Evolutionary conservation across 2,888 invertebrate species (phyloP).

Genomic region (Drosophila mercatorum): DNA sequence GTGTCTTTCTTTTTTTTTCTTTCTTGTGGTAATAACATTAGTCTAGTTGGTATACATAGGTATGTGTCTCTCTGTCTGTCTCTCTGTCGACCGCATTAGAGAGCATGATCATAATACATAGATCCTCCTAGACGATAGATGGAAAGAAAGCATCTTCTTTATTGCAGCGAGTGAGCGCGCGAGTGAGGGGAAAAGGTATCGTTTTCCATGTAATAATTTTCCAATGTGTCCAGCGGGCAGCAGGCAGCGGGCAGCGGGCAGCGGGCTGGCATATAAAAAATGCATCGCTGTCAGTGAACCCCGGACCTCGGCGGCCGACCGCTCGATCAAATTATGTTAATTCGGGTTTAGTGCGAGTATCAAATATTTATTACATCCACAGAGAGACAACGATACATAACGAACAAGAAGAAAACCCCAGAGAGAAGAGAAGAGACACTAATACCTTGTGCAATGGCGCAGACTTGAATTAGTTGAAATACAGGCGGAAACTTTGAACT

Average conservation of each 20-base stretch:
- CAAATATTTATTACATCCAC: slow-evolving; percentile 64
- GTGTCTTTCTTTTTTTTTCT: slow-evolving; percentile 25
- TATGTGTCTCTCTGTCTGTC: neutral
- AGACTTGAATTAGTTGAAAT: slow-evolving; percentile 35
- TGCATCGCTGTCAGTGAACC: slow-evolving; percentile 67
- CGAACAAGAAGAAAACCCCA: slow-evolving; percentile 21
- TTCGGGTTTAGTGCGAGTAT: slow-evolving; percentile 77
- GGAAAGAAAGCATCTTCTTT: slow-evolving; percentile 67
- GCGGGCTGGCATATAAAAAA: slow-evolving; percentile 55
- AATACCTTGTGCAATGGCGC: slow-evolving; percentile 47
- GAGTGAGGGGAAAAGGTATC: slow-evolving; percentile 62
- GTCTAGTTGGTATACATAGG: slow-evolving; percentile 59
- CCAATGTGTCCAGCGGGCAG: slow-evolving; percentile 51
- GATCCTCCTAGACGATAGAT: slow-evolving; percentile 69
- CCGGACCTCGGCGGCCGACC: slow-evolving; percentile 54
- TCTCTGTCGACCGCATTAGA: slow-evolving; percentile 14
- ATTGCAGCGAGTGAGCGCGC: slow-evolving; percentile 25
- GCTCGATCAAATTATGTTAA: slow-evolving; percentile 82
- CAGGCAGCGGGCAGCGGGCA: slow-evolving; percentile 25
- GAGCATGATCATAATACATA: slow-evolving; percentile 44
- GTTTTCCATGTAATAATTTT: slow-evolving; percentile 79
- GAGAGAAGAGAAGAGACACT: slow-evolving; percentile 31
- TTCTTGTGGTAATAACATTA: slow-evolving; percentile 74
- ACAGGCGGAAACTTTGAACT: slow-evolving; percentile 34
- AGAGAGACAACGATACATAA: slow-evolving; percentile 31